These are phyloP conservation scores for Oreamnos americanus DNA, from an alignment of 2,113 vertebrate genomes.

Conservation along the genomic window DNA sequence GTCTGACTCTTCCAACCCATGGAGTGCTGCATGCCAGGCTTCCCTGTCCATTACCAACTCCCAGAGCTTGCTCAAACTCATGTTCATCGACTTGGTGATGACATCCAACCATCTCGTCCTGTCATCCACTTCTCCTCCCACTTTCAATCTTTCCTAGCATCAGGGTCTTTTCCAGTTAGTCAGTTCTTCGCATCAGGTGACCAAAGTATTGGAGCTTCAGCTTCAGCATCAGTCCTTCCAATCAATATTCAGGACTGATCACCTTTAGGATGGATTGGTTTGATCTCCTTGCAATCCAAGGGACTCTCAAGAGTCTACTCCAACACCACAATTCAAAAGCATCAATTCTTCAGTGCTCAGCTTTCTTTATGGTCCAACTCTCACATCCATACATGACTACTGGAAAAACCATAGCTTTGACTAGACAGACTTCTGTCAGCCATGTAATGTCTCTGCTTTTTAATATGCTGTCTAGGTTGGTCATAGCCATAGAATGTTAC, in stretches of 20 bases:
- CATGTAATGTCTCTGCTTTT: background rate
- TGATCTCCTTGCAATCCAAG: background rate
- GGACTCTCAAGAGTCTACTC: background rate
- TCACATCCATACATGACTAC: background rate
- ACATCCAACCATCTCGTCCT: background rate
- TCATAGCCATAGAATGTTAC: background rate
- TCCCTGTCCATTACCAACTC: background rate
- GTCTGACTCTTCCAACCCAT: background rate
- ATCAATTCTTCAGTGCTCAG: background rate
- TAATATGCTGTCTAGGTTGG: background rate
- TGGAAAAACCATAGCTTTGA: background rate
- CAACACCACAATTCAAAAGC: background rate
- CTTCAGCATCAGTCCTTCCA: background rate
- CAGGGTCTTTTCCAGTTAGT: background rate
- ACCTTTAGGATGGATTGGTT: background rate
- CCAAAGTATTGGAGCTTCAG: background rate
- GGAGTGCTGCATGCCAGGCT: background rate
- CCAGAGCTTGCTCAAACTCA: background rate
- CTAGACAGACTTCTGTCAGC: background rate
- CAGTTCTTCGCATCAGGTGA: background rate
- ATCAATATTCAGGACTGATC: background rate
- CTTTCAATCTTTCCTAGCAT: background rate
- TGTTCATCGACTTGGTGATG: background rate
- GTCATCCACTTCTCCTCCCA: background rate
- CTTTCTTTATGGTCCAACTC: background rate